phyloP scores from a whole-genome alignment of 2,797 vertebrate species.

The Meriones psammophilus region DNA sequence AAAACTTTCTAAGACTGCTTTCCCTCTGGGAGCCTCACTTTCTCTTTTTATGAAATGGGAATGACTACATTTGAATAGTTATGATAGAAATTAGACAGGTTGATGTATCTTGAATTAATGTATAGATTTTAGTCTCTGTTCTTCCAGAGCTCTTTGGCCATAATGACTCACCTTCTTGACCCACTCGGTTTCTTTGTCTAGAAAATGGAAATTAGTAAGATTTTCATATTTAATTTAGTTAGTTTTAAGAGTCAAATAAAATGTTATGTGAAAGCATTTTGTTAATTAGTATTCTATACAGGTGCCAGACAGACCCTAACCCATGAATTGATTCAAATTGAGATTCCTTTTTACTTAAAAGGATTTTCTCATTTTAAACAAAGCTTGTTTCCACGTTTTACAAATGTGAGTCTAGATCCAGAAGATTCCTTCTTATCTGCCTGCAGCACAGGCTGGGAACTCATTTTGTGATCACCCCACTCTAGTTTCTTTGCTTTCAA shows the following conservation, averaged over 20 bases:
- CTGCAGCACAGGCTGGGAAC: not conserved
- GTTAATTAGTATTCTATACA: constrained; percentile 67
- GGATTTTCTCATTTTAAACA: not conserved
- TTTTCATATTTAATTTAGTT: constrained; percentile 50
- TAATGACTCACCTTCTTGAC: constrained; percentile 44
- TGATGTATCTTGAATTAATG: constrained; percentile 26
- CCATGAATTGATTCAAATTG: constrained; percentile 39
- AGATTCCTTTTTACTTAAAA: constrained; percentile 57
- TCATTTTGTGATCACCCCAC: not conserved
- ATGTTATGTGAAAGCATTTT: constrained; percentile 62
- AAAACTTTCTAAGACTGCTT: constrained; percentile 36
- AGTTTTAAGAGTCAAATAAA: constrained; percentile 66
- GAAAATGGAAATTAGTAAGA: constrained; percentile 68
- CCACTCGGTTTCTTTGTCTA: constrained; percentile 53
- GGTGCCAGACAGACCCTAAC: constrained; percentile 38
- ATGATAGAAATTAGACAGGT: constrained; percentile 38
- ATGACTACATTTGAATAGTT: constrained; percentile 18
- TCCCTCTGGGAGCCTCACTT: not conserved
- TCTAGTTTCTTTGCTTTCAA: constrained; percentile 29
- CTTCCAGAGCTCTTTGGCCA: constrained; percentile 33
- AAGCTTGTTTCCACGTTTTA: constrained; percentile 52
- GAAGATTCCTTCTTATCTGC: not conserved
- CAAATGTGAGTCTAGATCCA: not conserved
- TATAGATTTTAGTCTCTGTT: constrained; percentile 2
- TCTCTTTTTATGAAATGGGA: constrained; percentile 34